These are phyloP conservation scores for Ceriagrion tenellum DNA, from an alignment of 2,888 invertebrate genomes.

Conservation along the genomic window DNA sequence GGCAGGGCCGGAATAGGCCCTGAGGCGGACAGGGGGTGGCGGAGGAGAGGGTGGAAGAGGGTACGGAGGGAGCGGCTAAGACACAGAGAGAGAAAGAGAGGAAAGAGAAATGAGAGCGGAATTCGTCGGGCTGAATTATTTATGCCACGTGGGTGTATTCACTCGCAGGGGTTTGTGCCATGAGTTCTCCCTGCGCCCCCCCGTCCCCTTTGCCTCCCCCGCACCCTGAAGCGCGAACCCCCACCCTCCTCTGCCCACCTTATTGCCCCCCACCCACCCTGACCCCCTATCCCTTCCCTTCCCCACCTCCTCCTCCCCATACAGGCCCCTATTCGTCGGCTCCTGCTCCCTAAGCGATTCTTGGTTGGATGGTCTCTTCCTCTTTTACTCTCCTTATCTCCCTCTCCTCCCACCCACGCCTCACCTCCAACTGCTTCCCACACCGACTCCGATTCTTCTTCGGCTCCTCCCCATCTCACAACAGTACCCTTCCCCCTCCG, in stretches of 20 bases:
- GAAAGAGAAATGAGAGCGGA: constrained; percentile 28
- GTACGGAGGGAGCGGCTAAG: not conserved
- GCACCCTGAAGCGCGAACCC: not conserved
- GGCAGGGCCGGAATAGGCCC: not conserved
- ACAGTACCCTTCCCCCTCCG: not conserved
- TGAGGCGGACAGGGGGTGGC: not conserved
- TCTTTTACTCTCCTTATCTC: constrained; percentile 39
- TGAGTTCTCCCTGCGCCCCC: not conserved
- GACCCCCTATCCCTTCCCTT: not conserved
- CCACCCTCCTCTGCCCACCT: not conserved
- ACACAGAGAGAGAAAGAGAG: not conserved
- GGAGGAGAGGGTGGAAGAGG: not conserved
- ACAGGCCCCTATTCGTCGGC: not conserved
- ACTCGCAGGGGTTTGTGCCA: constrained; percentile 30
- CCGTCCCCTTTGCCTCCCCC: not conserved
- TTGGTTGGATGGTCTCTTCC: constrained; percentile 31
- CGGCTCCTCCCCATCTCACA: not conserved
- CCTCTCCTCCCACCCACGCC: not conserved
- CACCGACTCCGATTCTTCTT: not conserved
- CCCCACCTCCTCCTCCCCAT: not conserved
- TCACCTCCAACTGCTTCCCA: not conserved
- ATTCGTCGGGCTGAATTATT: constrained; percentile 31
- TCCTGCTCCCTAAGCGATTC: constrained; percentile 30
- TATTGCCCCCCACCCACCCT: not conserved
- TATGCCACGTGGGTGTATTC: constrained; percentile 39